Conservation (phyloP, 2,797 vertebrate species). For the Pterois miles region DNA sequence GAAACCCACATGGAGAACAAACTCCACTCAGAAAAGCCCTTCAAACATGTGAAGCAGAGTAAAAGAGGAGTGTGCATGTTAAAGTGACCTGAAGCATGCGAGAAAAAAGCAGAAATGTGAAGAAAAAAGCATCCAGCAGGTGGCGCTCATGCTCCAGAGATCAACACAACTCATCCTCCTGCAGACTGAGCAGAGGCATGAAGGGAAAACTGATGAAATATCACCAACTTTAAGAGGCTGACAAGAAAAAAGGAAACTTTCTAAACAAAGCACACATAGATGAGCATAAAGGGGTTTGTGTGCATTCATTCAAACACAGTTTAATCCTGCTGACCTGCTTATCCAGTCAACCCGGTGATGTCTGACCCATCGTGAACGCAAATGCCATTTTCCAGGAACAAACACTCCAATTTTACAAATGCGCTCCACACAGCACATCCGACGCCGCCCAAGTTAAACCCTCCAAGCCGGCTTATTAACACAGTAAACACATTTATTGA, state of each 20-base stretch:
- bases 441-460: constrained; percentile 45
- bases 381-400: constrained; percentile 18
- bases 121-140: constrained; percentile 22
- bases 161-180: neutral
- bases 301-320: neutral
- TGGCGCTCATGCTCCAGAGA: constrained; percentile 39
- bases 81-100: neutral
- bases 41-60: neutral
- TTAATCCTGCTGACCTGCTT: constrained; percentile 42
- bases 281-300: neutral
- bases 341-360: constrained; percentile 28
- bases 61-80: neutral
- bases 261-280: neutral
- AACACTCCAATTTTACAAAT: constrained; percentile 40
- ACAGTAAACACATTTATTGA: constrained; percentile 81
- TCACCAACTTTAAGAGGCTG: neutral
- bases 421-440: constrained; percentile 4
- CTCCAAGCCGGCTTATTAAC: constrained; percentile 51
- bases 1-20: too few species aligned
- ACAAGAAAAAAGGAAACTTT: neutral
- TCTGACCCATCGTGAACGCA: constrained; percentile 19
- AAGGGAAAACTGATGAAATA: neutral
- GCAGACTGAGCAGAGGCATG: neutral
- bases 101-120: neutral
- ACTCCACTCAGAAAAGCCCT: too few species aligned